Evolutionary conservation across 2,888 invertebrate species (phyloP).

Genomic region (Pyrrhia umbra): DNA sequence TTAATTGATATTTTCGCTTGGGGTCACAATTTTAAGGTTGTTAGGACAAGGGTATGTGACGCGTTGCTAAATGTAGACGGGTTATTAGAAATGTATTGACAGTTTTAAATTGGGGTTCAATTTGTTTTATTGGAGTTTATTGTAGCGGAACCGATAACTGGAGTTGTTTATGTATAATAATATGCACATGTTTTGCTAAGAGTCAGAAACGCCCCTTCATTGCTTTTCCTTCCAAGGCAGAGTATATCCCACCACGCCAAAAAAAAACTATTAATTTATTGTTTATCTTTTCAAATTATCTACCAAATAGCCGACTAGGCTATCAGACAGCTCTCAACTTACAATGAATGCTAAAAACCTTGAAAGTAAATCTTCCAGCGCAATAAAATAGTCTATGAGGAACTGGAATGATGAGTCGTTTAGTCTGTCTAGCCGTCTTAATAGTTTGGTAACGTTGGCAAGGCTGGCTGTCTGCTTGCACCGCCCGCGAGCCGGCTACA

Average conservation of each 20-base stretch:
- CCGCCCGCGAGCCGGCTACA: not conserved
- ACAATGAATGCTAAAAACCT: conserved; percentile 1
- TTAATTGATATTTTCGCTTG: conserved; percentile 62
- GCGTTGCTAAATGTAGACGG: conserved; percentile 25
- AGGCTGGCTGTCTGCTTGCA: conserved; percentile 17
- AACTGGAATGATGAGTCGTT: conserved; percentile 24
- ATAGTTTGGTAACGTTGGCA: conserved; percentile 40
- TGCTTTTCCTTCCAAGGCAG: too few relatives aligned
- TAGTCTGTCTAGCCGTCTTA: conserved; percentile 44
- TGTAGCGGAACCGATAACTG: not conserved
- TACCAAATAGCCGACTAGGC: too few relatives aligned
- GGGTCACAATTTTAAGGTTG: conserved; percentile 55
- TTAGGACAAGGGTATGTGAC: conserved; percentile 37
- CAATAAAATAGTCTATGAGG: conserved; percentile 7
- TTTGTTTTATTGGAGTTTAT: not conserved
- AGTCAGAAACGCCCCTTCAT: not conserved
- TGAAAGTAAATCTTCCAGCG: conserved; percentile 5
- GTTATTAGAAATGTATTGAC: conserved; percentile 19
- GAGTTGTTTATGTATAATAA: too few relatives aligned
- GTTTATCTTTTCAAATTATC: too few relatives aligned
- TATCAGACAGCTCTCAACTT: not conserved
- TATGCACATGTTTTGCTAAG: not conserved
- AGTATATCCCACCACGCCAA: too few relatives aligned
- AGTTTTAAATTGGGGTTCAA: not conserved
- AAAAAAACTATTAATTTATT: too few relatives aligned